These are phyloP conservation scores for Lerema accius DNA, from an alignment of 1,140 invertebrate species.

Conservation along the genomic window DNA sequence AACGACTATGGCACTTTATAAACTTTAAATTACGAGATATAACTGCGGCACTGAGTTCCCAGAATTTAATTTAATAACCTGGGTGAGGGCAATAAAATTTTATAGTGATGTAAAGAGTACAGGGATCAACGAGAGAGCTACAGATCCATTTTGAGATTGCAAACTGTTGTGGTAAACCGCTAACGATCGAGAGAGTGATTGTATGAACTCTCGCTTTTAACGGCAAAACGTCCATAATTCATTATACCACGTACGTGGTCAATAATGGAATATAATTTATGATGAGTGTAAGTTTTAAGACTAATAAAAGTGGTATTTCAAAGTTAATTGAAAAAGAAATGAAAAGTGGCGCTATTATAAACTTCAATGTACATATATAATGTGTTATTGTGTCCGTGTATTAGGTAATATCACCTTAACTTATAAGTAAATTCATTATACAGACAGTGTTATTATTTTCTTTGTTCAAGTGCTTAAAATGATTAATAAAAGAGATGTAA, in stretches of 20 bases:
- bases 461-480: no score
- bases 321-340: neutral
- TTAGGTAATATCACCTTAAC: no score
- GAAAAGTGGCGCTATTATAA: no score
- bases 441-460: no score
- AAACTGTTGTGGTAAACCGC: conserved; percentile 32
- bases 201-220: conserved; percentile 29
- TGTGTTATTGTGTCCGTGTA: no score
- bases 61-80: conserved; percentile 38
- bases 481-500: no score
- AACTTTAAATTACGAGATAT: conserved; percentile 25
- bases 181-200: conserved; percentile 30
- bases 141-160: conserved; percentile 14
- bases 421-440: no score
- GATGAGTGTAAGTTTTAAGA: conserved; percentile 9
- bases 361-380: no score
- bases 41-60: conserved; percentile 17
- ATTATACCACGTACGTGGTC: no score
- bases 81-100: conserved; percentile 36
- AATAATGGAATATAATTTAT: no score
- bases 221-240: no score
- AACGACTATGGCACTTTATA: conserved; percentile 18
- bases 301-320: conserved; percentile 2
- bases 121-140: conserved; percentile 15
- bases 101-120: conserved; percentile 36